Percentiles rank a stretch among this genome's conserved stretches.
phyloP scores from a whole-genome alignment of 1,140 invertebrate species.

The Maniola jurtina region DNA sequence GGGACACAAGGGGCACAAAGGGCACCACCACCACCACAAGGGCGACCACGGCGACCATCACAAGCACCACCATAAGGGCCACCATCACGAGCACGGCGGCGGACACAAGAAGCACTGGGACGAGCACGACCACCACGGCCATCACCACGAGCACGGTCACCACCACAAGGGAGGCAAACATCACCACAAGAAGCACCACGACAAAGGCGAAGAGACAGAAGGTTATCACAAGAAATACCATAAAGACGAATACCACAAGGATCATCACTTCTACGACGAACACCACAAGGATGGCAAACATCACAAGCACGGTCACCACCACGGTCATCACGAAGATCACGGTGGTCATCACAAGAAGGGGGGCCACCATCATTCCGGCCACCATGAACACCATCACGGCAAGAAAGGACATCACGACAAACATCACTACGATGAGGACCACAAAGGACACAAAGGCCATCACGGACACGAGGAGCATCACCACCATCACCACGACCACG shows the following conservation, averaged over 20 bases:
- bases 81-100: constrained; percentile 82
- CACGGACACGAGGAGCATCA: constrained; percentile 84
- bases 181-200: constrained; percentile 81
- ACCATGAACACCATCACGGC: constrained; percentile 81
- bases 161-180: constrained; percentile 82
- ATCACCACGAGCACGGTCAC: constrained; percentile 84
- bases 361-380: constrained; percentile 81
- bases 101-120: constrained; percentile 84
- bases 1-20: constrained; percentile 79
- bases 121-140: constrained; percentile 83
- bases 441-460: constrained; percentile 84
- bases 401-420: constrained; percentile 82
- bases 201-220: constrained; percentile 83
- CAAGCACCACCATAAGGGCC: constrained; percentile 83
- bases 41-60: constrained; percentile 84
- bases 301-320: constrained; percentile 81
- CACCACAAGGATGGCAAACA: constrained; percentile 82
- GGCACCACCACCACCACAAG: constrained; percentile 82
- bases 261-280: constrained; percentile 85
- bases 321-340: constrained; percentile 80
- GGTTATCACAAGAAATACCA: constrained; percentile 85
- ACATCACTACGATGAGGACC: constrained; percentile 80
- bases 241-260: constrained; percentile 85
- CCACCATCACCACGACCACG: constrained; percentile 82
- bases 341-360: constrained; percentile 82